These are phyloP conservation scores for Bothrops jararaca DNA, from an alignment of 2,113 vertebrate species.

Conservation along the genomic window DNA sequence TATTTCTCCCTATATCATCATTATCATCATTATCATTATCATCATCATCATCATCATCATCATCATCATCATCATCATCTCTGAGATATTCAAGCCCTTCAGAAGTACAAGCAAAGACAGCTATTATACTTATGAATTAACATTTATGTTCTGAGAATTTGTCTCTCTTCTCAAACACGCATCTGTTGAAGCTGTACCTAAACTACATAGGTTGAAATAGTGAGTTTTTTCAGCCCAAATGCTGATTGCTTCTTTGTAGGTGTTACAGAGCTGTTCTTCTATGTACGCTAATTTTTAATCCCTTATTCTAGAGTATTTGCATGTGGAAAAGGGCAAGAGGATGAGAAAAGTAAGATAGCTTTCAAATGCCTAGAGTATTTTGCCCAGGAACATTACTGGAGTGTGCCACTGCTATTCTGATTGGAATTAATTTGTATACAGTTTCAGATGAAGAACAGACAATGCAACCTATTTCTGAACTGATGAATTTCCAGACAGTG, in stretches of 20 bases:
- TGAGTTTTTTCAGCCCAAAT: background rate
- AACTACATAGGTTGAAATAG: background rate
- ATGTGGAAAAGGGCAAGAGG: background rate
- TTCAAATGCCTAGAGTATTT: background rate
- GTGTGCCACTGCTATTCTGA: background rate
- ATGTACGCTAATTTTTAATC: background rate
- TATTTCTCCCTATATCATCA: background rate
- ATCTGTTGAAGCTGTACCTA: background rate
- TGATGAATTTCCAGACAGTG: slow-evolving; percentile 34
- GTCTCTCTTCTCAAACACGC: background rate
- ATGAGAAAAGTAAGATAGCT: background rate
- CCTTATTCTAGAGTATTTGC: background rate
- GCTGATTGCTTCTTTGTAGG: background rate
- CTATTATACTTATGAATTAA: background rate
- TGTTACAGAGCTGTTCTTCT: background rate
- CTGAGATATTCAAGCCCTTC: background rate
- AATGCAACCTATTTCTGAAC: background rate
- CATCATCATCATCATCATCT: background rate
- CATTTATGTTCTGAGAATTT: background rate
- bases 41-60: background rate
- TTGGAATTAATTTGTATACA: background rate
- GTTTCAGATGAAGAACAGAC: slow-evolving; percentile 1
- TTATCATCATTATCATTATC: background rate
- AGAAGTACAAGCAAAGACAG: background rate
- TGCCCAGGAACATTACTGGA: background rate